Evolutionary conservation across 1,140 invertebrate genomes (phyloP).

Genomic region (Tetramorium alpestre): DNA sequence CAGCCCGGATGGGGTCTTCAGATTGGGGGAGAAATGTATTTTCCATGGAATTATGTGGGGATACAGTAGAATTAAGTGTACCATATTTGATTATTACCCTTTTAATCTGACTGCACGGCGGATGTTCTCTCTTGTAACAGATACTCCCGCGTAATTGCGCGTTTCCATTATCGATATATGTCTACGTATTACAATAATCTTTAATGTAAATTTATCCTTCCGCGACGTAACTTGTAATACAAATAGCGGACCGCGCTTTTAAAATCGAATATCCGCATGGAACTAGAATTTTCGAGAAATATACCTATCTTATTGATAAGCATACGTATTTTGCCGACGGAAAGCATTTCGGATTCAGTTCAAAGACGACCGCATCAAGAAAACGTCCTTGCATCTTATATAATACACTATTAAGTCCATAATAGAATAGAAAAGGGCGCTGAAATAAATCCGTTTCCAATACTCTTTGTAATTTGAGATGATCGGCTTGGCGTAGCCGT

Average conservation of each 20-base stretch:
- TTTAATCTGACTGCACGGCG: constrained; percentile 79
- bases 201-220: background rate
- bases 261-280: background rate
- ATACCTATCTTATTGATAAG: background rate
- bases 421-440: constrained; percentile 72
- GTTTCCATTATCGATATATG: background rate
- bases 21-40: constrained; percentile 81
- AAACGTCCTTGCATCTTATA: constrained; percentile 38
- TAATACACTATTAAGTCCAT: constrained; percentile 68
- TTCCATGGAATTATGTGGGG: constrained; percentile 80
- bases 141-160: constrained; percentile 32
- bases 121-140: constrained; percentile 52
- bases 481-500: constrained; percentile 77
- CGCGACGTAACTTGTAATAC: background rate
- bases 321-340: no score
- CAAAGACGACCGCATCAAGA: background rate
- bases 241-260: background rate
- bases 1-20: constrained; percentile 75
- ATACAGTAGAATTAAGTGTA: constrained; percentile 81
- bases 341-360: constrained; percentile 15
- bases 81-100: constrained; percentile 85
- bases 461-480: constrained; percentile 83
- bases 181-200: background rate
- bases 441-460: constrained; percentile 81
- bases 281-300: background rate